Evolutionary conservation across 2,797 vertebrate genomes (phyloP), one percentile per base, ranked within the genome.

Genomic region (Myripristis murdjan): DNA sequence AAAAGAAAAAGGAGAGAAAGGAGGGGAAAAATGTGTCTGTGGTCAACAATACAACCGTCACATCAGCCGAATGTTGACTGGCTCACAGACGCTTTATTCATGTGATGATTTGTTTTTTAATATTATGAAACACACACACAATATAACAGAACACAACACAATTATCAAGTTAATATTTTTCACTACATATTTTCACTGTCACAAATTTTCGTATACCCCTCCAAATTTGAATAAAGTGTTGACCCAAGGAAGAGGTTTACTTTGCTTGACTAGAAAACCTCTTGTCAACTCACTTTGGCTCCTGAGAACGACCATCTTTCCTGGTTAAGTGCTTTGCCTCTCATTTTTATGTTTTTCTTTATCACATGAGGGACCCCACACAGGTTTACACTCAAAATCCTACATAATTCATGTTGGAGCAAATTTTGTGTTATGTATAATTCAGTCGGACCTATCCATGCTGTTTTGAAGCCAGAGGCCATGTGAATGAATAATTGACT

Each of bases 401-500:
- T 62, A 15, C 44, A 48, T 48, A 35, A 35, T 63, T 49, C 47
- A 22, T 15, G 14, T 51, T 31, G 18, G 15, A 35, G 14, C 60
- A 63, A 33, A 37, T 63, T 51, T 63, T 37, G 31, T 12, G 1
- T 16, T 37, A 51, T 63, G 47, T 63, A 51, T 63, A 63, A 63
- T 63, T 63, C 31, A 51, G 23, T 4, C 16, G 4, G 63, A 49
- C 46, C 47, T 51, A 15, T 49, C 47, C 8, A 16, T 24, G 31
- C 31, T 35, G 47, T 39, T 63, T 51, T 63, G 46, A 63, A 51
- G 31, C 31, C 47, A 51, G 60, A 24, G 47, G 60, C 60, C 18
- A 49, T 23, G 33, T 11, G 28, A 39, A 49, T 51, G 60, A 63
- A 63, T 63, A 37, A 63, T 63, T 63, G 46, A 63, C 60, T n/a